phyloP scores from a whole-genome alignment of 2,113 vertebrate species.

The Melanocharis versteri region DNA sequence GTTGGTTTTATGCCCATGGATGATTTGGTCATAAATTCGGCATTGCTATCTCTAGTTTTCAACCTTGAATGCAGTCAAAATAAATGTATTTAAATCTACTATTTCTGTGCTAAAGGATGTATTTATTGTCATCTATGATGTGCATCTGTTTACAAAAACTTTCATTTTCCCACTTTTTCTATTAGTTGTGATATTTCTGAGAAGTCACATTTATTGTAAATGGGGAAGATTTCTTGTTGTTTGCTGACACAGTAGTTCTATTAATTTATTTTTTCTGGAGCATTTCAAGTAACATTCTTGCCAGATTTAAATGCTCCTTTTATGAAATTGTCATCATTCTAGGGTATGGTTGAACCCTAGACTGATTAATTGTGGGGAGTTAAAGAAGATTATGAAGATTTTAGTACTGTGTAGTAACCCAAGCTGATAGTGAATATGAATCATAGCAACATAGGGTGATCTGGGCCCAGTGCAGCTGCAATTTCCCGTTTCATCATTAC shows the following conservation, averaged over 20 bases:
- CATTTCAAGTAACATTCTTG: neutral
- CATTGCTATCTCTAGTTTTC: neutral
- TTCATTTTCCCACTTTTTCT: neutral
- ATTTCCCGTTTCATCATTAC: neutral
- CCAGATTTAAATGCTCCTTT: neutral
- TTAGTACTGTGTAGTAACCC: neutral
- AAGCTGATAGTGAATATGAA: neutral
- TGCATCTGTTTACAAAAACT: neutral
- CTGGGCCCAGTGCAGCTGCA: neutral
- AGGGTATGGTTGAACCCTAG: neutral
- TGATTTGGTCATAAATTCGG: neutral
- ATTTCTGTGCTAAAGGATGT: neutral
- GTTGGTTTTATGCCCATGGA: neutral
- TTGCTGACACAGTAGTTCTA: neutral
- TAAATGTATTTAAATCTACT: neutral
- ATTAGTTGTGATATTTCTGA: neutral
- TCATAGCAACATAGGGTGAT: rapidly evolving
- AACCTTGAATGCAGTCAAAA: neutral
- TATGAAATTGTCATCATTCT: neutral
- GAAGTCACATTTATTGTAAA: neutral
- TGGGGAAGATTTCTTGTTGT: neutral
- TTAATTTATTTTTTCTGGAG: neutral
- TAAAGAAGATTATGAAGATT: neutral
- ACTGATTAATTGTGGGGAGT: neutral
- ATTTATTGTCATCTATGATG: neutral